These are phyloP conservation scores for Nannobrachium achirus DNA, from an alignment of 2,113 vertebrate species.

Conservation along the genomic window DNA sequence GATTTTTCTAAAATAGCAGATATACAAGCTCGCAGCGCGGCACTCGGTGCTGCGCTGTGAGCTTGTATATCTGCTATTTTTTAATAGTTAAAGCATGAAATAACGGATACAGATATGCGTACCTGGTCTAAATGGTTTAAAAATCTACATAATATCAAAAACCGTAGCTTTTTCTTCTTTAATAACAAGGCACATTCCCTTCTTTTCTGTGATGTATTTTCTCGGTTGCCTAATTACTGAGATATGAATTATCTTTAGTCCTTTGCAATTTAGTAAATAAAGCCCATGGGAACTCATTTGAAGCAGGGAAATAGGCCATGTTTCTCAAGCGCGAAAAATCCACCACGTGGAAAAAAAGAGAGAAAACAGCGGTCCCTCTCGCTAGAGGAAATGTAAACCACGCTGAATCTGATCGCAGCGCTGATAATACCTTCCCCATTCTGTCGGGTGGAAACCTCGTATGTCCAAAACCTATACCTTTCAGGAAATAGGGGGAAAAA, in stretches of 20 bases:
- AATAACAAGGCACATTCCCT: conserved; percentile 75
- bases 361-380: conserved; percentile 45
- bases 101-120: too few relatives aligned
- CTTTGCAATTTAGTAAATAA: conserved; percentile 79
- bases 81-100: too few relatives aligned
- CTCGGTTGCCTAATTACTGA: conserved; percentile 78
- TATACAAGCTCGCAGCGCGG: too few relatives aligned
- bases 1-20: too few relatives aligned
- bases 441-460: too few relatives aligned
- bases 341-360: conserved; percentile 52
- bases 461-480: too few relatives aligned
- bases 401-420: neutral
- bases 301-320: conserved; percentile 76
- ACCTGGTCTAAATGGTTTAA: too few relatives aligned
- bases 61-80: too few relatives aligned
- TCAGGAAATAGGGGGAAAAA: neutral
- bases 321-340: conserved; percentile 70
- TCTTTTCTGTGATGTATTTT: conserved; percentile 75
- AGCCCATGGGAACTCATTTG: conserved; percentile 77
- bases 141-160: conserved; percentile 81
- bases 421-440: too few relatives aligned
- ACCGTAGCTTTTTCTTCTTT: conserved; percentile 68
- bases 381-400: conserved; percentile 58
- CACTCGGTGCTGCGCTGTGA: too few relatives aligned
- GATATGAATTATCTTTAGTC: conserved; percentile 74